Evolutionary conservation across 2,797 vertebrate species (phyloP), one percentile per base, ranked within the genome.

Genomic region (Alauda arvensis): DNA sequence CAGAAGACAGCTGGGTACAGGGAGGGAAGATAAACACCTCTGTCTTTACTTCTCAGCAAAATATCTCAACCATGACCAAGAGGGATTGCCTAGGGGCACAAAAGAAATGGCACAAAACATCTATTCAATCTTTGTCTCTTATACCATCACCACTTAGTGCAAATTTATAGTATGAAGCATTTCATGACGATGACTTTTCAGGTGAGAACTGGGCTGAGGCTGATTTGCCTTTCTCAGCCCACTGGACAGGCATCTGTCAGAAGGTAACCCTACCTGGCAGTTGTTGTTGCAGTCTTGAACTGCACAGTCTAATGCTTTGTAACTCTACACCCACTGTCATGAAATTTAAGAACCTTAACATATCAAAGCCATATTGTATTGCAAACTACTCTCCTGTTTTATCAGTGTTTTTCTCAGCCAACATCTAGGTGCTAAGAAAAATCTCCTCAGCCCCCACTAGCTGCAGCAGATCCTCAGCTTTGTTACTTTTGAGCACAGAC

Each of bases 1-100:
- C 71, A 82, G 48, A 84, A 74, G 74, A 84, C 75, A 85, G 71
- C 74, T 92, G 59, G 23, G 17, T 67, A 53, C 18, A 45, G 33
- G 43, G 70, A 72, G 37, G 65, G 83, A 92, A 95, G 91, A 95
- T 84, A 79, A 94, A 94, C 83, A 90, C n/a, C 34, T 40, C 23
- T 91, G 80, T 84, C 68, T 88, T 81, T 75, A 45, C 18, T 48
- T 85, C 57, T 85, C 48, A 85, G 51, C 33, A 68, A 67, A 83
- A 77, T 40, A 81, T 28, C 66, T 90, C 88, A 92, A 71, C 85
- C 80, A 24, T 84, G 89, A 71, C 93, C 51, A 62, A 63, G 91
- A 89, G 18, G 59, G 39, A 93, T 92, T 87, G 80, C 77, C 77
- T 90, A 20, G 24, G 65, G 65, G 56, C 40, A 53, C 56, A 65